Percentiles rank a stretch among this genome's conserved stretches.
These are phyloP conservation scores for Ictalurus furcatus DNA, from an alignment of 2,113 vertebrate species.

Conservation along the genomic window DNA sequence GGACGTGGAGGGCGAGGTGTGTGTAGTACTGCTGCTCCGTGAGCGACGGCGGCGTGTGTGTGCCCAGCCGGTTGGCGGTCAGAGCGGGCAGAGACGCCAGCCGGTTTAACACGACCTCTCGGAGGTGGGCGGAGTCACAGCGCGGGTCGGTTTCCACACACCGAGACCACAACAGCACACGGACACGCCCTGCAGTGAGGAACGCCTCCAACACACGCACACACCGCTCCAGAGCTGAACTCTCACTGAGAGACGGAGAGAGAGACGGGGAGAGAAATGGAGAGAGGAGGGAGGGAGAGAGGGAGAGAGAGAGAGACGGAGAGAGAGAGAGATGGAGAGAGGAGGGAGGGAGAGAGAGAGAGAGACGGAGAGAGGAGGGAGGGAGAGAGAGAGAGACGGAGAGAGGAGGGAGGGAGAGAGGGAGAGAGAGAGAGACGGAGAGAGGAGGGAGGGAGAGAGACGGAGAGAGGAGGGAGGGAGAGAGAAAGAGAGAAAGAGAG, in stretches of 20 bases:
- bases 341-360: constrained; percentile 9
- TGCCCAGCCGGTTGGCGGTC: constrained; percentile 9
- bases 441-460: neutral
- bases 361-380: neutral
- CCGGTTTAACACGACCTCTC: constrained; percentile 5
- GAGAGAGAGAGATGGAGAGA: neutral
- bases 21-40: constrained; percentile 26
- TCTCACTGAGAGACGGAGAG: neutral
- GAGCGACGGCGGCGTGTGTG: neutral
- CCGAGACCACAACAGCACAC: neutral
- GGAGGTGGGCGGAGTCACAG: constrained; percentile 25
- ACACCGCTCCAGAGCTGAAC: neutral
- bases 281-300: neutral
- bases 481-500: neutral
- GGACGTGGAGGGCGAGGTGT: neutral
- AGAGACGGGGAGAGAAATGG: too few species aligned
- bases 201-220: neutral
- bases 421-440: neutral
- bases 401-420: neutral
- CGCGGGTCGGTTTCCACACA: neutral
- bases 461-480: neutral
- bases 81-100: constrained; percentile 25
- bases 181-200: neutral
- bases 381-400: neutral
- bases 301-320: constrained; percentile 2